phyloP scores from a whole-genome alignment of 2,797 vertebrate species.

The Anableps anableps region DNA sequence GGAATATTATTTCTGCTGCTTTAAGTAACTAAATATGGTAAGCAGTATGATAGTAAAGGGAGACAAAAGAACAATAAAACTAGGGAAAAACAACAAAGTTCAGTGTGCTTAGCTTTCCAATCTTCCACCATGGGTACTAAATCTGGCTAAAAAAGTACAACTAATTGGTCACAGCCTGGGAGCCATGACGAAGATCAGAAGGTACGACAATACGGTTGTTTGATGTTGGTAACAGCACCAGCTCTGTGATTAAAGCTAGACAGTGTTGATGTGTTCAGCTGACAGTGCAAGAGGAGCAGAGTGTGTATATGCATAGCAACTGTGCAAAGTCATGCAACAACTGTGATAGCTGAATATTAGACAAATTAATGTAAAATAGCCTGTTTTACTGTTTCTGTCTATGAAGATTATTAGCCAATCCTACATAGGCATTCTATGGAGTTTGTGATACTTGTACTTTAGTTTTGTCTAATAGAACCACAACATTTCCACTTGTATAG shows the following conservation, averaged over 20 bases:
- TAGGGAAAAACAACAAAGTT: neutral
- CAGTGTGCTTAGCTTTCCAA: neutral
- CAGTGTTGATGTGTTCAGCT: neutral
- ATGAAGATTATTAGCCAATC: neutral
- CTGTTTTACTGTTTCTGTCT: too few species aligned
- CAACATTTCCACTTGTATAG: neutral
- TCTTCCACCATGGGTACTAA: neutral
- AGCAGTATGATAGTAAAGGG: neutral
- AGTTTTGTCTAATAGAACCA: neutral
- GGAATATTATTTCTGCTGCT: neutral
- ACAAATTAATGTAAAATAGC: neutral
- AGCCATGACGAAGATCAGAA: neutral
- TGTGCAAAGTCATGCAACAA: neutral
- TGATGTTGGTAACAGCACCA: neutral
- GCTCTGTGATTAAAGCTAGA: neutral
- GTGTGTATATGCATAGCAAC: neutral
- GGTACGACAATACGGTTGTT: neutral
- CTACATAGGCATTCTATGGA: neutral
- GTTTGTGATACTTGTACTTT: neutral
- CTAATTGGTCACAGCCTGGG: neutral
- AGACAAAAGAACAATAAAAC: neutral
- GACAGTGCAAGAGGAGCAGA: neutral
- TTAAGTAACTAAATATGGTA: neutral
- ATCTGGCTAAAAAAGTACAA: neutral
- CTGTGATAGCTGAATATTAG: neutral